Conservation (phyloP, 2,888 invertebrate genomes). For the Nephrotoma flavescens region DNA sequence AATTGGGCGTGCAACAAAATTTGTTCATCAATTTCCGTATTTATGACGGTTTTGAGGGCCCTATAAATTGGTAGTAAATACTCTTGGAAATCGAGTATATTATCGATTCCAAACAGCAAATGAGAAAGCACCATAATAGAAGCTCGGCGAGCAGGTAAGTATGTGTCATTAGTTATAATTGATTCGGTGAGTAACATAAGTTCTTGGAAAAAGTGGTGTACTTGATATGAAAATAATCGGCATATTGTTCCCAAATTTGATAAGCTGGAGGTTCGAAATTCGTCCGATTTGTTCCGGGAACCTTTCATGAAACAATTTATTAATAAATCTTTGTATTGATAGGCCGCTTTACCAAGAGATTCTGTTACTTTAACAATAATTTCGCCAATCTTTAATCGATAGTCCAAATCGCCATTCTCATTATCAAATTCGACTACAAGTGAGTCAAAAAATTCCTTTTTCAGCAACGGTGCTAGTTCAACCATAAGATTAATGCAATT, state of each 20-base stretch:
- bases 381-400: constrained; percentile 28
- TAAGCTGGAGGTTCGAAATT: constrained; percentile 28
- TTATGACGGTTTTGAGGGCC: constrained; percentile 20
- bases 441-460: constrained; percentile 25
- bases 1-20: constrained; percentile 27
- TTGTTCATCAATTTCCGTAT: constrained; percentile 22
- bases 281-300: constrained; percentile 20
- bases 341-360: constrained; percentile 26
- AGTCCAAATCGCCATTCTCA: constrained; percentile 21
- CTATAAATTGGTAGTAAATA: constrained; percentile 28
- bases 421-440: constrained; percentile 26
- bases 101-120: constrained; percentile 26
- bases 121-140: constrained; percentile 26
- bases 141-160: constrained; percentile 28
- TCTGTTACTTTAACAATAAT: constrained; percentile 25
- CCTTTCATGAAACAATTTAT: constrained; percentile 28
- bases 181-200: constrained; percentile 20
- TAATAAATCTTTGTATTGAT: constrained; percentile 24
- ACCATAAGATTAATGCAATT: constrained; percentile 28
- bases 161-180: constrained; percentile 22
- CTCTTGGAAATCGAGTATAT: constrained; percentile 25
- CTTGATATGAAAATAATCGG: constrained; percentile 25
- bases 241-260: constrained; percentile 28
- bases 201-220: constrained; percentile 29
- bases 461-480: constrained; percentile 22